Evolutionary conservation across 1,140 invertebrate species (phyloP), one percentile per base, ranked within the genome.

Genomic region (Trinorchestia longiramus): DNA sequence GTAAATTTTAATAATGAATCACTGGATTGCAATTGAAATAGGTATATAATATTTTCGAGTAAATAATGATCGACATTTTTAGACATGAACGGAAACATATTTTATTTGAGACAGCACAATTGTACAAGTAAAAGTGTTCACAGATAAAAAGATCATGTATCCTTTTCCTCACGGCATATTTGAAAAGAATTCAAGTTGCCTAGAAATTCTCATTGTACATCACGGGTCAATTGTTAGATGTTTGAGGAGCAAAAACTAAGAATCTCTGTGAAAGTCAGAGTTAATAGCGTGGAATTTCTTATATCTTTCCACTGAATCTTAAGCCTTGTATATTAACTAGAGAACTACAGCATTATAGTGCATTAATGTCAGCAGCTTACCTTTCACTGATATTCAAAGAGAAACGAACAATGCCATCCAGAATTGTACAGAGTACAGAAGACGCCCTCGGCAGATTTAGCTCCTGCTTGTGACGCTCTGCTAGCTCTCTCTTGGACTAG

Each of bases 331-430:
- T 77, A 77, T 77, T 15, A 77, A 36, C 15, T 36, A 77, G 62
- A 77, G 62, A 77, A 77, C 11, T 77, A 77, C 62, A 77, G 62
- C 36, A 77, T 23, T 36, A 15, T 36, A 36, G 36, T 77, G n/a
- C 88, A 90, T 90, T 11, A 17, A 43, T 41, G 43, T 90, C 28
- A 43, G n/a, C 88, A 90, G 43, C 88, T 43, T 41, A 43, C 88
- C 88, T 90, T 90, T 90, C 88, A 90, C 88, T 90, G 88, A 41
- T 90, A 11, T 42, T 90, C 15, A 43, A 90, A 90, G 43, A 90
- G 36, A 43, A 43, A 43, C 3, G 15, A 90, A 90, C 15, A 87
- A 90, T 90, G 41, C 3, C 88, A 19, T 43, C 88, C n/a, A 90
- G n/a, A 90, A 90, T 90, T 42, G n/a, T 42, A 28, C 88, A 42